Base-by-base conservation (phyloP, 2,888 invertebrate species). In the Arrhopalites spinosus region DNA sequence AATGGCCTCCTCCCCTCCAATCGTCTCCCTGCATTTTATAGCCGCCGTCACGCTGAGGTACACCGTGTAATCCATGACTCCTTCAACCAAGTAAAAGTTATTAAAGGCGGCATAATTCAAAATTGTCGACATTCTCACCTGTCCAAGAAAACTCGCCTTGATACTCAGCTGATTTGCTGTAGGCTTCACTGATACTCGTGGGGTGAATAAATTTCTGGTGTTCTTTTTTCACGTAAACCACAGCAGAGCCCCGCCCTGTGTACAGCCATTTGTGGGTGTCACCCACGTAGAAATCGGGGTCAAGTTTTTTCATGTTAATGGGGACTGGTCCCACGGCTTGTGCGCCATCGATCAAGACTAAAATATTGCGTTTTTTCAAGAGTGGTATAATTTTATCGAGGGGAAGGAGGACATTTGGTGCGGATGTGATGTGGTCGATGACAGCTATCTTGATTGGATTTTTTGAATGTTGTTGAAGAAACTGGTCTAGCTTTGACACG, bases 181-280 rank as follows among this genome's bases (percentile, higher is more conserved):
- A n/a, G n/a, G n/a, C n/a, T n/a, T n/a, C n/a, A n/a, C n/a, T n/a
- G n/a, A n/a, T n/a, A n/a, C n/a, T n/a, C n/a, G n/a, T n/a, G n/a
- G 45, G 45, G 7, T 45, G 8, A 45, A 11, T 45, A 11, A 45
- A 45, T 11, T 11, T 45, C 15, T 45, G 7, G 15, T 7, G 8
- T 45, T 15, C 7, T 45, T 45, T 45, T 45, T 45, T 15, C 7
- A 11, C 15, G 7, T 45, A 45, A 47, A n/a, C n/a, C n/a, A n/a
- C n/a, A n/a, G n/a, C n/a, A n/a, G n/a, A n/a, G n/a, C 78, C 79
- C 11, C 80, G 63, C 7, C 79, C 66, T 23, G 79, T 74, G 66
- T 78, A 81, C 2, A 81, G 23, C 81, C 81, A 81, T 61, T 81
- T 81, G 68, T 81, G 79, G 17, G 71, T 69, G 66, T 79, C 77